Base-by-base conservation (phyloP, 2,797 vertebrate genomes). In the Melanotaenia pygmaea region DNA sequence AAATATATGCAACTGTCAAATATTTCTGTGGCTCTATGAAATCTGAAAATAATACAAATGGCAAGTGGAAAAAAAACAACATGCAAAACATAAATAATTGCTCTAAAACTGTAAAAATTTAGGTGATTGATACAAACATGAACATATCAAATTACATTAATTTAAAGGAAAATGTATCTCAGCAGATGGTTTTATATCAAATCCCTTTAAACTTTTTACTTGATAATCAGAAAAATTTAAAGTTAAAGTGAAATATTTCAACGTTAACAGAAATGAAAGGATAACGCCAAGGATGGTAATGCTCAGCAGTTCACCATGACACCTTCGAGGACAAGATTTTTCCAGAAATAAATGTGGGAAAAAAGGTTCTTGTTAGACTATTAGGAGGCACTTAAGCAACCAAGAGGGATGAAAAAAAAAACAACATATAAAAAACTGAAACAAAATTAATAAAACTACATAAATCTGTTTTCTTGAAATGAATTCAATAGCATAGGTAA, bases 321-420 rank as follows among this genome's bases (percentile, higher is more conserved):
- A 37, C 35, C 35, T 37, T 37, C 35, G 2, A 10, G 35, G 9
- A 37, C 35, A 37, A 37, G 7, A 37, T 37, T 37, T 37, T 37
- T 10, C 8, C 24, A 51, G 12, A 69, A 60, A 5, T n/a, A 14
- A 22, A 28, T 20, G 6, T 45, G 24, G 11, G 30, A 40, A 22
- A 61, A 34, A 34, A n/a, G 34, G 32, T 34, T 40, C 24, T 40
- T 51, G 2, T 5, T 20, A 22, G 51, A 70, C 14, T 2, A n/a
- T 59, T 2, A 11, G 26, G 82, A 88, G 84, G 86, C 84, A 88
- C 88, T 80, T 76, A 54, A 88, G 67, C 76, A 67, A 71, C 58
- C 80, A 66, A 57, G 66, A 35, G 9, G 22, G 37, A 1, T 50
- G 3, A 59, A 58, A 24, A 2, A 58, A 16, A 38, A 11, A 22